Conservation (phyloP, 1,140 invertebrate genomes). For the Drosophila melanogaster region DNA sequence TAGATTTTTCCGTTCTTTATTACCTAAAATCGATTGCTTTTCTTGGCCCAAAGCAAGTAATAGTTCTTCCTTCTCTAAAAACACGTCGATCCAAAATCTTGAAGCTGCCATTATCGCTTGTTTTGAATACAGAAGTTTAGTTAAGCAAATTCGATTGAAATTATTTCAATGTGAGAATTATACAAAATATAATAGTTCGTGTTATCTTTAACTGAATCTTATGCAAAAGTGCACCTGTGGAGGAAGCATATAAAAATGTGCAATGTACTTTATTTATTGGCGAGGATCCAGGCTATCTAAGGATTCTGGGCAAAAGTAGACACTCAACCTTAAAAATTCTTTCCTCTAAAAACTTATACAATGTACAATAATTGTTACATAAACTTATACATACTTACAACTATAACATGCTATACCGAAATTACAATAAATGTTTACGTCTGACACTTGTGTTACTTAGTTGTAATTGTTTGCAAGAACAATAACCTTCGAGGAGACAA, state of each 20-base stretch:
- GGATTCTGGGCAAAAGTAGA: conserved; percentile 1
- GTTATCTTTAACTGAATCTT: conserved; percentile 67
- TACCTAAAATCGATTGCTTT: too few relatives aligned
- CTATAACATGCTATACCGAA: conserved; percentile 51
- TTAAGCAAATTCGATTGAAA: conserved; percentile 52
- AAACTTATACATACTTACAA: conserved; percentile 40
- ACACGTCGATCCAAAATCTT: conserved; percentile 58
- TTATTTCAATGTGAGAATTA: conserved; percentile 54
- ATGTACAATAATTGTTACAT: conserved; percentile 50
- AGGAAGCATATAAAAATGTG: conserved; percentile 26
- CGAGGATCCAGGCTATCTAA: conserved; percentile 18
- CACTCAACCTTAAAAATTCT: conserved; percentile 5
- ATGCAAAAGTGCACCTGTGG: conserved; percentile 36
- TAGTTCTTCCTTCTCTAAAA: conserved; percentile 46
- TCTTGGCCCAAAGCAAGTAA: conserved; percentile 33
- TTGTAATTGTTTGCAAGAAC: conserved; percentile 76
- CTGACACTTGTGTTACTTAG: conserved; percentile 75
- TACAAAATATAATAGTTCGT: conserved; percentile 62
- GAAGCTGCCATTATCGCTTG: conserved; percentile 48
- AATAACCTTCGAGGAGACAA: conserved; percentile 30
- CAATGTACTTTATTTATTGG: conserved; percentile 18
- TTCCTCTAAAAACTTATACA: conserved; percentile 32
- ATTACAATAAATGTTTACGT: conserved; percentile 54
- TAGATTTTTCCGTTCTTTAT: background rate
- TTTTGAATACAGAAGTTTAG: conserved; percentile 23